These are phyloP conservation scores for Tenthredo amoena DNA, from an alignment of 2,888 invertebrate genomes.

Conservation along the genomic window DNA sequence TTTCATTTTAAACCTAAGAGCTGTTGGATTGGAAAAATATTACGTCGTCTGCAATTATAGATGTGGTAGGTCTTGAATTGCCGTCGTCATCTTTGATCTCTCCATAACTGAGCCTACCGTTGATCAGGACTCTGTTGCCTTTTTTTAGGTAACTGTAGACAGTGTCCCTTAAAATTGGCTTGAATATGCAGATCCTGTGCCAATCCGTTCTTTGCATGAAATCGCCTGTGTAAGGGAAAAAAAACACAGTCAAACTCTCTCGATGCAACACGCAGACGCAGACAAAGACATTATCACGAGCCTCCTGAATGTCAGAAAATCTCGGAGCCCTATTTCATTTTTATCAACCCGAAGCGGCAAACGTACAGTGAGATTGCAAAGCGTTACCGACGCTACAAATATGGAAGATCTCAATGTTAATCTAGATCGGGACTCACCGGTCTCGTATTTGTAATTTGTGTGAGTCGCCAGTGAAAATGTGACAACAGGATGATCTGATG, in stretches of 20 bases:
- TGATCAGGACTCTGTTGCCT: constrained; percentile 91
- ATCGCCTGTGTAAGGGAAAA: constrained; percentile 83
- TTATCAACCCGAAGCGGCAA: neutral
- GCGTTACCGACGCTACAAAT: neutral
- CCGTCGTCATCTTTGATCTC: constrained; percentile 91
- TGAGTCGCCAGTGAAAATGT: constrained; percentile 95
- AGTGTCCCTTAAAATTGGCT: constrained; percentile 88
- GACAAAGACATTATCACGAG: neutral
- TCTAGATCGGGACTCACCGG: constrained; percentile 68
- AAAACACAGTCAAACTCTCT: neutral
- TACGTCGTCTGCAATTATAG: constrained; percentile 92
- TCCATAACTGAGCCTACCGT: constrained; percentile 91
- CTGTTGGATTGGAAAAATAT: constrained; percentile 85
- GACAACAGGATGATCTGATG: constrained; percentile 90
- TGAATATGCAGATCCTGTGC: constrained; percentile 94
- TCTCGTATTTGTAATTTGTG: constrained; percentile 85
- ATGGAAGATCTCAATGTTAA: no score
- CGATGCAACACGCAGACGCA: neutral
- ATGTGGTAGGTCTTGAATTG: constrained; percentile 85
- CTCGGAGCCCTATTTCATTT: neutral
- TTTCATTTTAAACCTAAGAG: constrained; percentile 4
- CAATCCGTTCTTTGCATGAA: constrained; percentile 93
- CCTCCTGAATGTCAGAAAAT: neutral
- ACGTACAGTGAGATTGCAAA: neutral
- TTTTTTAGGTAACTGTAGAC: constrained; percentile 90